Evolutionary conservation across 2,113 vertebrate species (phyloP).

Genomic region (Festucalex cinctus): DNA sequence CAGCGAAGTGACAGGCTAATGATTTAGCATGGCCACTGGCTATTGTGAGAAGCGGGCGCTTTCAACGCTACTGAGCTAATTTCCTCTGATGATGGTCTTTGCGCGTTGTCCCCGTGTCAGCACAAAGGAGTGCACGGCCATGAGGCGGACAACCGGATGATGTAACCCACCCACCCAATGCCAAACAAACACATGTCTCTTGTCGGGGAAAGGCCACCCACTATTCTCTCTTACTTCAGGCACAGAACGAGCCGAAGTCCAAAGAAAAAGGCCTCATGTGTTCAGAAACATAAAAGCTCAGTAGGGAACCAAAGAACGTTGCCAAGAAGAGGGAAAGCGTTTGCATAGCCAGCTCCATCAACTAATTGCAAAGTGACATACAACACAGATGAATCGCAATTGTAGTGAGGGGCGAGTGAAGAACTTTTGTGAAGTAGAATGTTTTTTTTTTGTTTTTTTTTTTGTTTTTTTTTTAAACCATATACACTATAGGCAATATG

Average conservation of each 20-base stretch:
- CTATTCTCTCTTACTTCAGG: conserved; percentile 42
- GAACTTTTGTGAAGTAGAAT: conserved; percentile 24
- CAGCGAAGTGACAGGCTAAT: conserved; percentile 65
- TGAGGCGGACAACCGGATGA: conserved; percentile 64
- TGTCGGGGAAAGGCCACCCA: conserved; percentile 57
- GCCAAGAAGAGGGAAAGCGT: conserved; percentile 37
- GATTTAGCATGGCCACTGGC: conserved; percentile 72
- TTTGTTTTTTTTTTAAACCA: conserved; percentile 6
- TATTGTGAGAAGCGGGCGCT: conserved; percentile 70
- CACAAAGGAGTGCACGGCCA: conserved; percentile 58
- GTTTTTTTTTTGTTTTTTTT: conserved; percentile 16
- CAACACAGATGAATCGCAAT: conserved; percentile 19
- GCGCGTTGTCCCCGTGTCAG: conserved; percentile 61
- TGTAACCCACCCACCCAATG: conserved; percentile 67
- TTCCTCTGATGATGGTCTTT: conserved; percentile 72
- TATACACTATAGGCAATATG: conserved; percentile 1
- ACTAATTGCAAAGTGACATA: conserved; percentile 31
- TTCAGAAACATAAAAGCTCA: conserved; percentile 27
- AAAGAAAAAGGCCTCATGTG: conserved; percentile 17
- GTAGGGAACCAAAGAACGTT: conserved; percentile 20
- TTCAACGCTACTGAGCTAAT: conserved; percentile 69
- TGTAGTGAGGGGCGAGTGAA: not conserved
- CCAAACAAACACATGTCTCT: conserved; percentile 69
- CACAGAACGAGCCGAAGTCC: conserved; percentile 38
- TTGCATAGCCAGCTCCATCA: conserved; percentile 33